Evolutionary conservation across 2,888 invertebrate genomes (phyloP), one percentile per base, ranked within the genome.

Genomic region (Pharmacophagus antenor): DNA sequence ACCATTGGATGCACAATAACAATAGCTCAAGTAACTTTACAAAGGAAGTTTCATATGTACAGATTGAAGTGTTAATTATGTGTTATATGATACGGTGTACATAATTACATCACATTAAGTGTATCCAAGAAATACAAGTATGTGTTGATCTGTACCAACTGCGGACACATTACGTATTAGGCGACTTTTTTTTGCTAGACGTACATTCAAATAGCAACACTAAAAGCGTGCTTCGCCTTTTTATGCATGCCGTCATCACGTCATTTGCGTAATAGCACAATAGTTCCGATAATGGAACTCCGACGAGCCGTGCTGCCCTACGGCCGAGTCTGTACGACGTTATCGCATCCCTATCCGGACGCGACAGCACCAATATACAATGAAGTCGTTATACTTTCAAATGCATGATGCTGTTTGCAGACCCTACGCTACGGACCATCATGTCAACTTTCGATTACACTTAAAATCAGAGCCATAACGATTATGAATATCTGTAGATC

Each of bases 241-340:
- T 67, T 51, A 62, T 63, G 57, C 47, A 58, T 67, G 70, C 63
- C 70, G 70, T 71, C 72, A 69, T 63, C 65, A 55, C 51, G 61
- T 67, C 67, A 66, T 67, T 67, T 67, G 64, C 64, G 66, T 63
- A 61, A 65, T 61, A 56, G 62, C 55, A 63, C 63, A 62, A 63
- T 65, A 62, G 63, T 58, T 61, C 56, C 65, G 48, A 62, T 59
- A 63, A 65, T 60, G 53, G 55, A 53, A 53, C 62, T 52, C 48
- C 56, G 58, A 55, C 44, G 61, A 51, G 44, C 44, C 27, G 57
- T 25, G 23, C 44, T 27, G 20, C 22, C 47, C 47, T 48, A 52
- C 49, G 20, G 46, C 48, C 47, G 15, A 23, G 52, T 48, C 25
- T 53, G 58, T 31, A 6, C 2, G 5, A 37, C 20, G 18, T 52